These are phyloP conservation scores for Tolmerus cingulatus DNA, from an alignment of 2,888 invertebrate genomes.

Conservation along the genomic window DNA sequence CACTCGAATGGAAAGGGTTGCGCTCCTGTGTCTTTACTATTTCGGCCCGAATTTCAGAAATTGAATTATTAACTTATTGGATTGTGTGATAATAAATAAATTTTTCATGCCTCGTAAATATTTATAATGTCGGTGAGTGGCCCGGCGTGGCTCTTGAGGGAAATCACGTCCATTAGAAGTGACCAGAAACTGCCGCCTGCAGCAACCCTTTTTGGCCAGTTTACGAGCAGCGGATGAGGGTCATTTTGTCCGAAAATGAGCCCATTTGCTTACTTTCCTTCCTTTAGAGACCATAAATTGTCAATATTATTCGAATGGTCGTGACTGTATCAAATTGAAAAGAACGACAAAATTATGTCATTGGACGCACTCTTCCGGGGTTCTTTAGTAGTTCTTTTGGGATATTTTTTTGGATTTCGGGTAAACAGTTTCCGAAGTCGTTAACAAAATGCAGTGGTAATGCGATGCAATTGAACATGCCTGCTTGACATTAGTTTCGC, in stretches of 20 bases:
- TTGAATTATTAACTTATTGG: slow-evolving; percentile 55
- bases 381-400: not conserved
- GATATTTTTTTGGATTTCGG: not conserved
- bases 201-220: slow-evolving; percentile 30
- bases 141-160: slow-evolving; percentile 39
- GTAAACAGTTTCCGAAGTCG: not conserved
- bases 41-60: slow-evolving; percentile 50
- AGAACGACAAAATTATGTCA: slow-evolving; percentile 19
- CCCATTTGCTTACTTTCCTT: slow-evolving; percentile 34
- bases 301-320: slow-evolving; percentile 27
- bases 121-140: slow-evolving; percentile 47
- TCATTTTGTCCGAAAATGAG: slow-evolving; percentile 34
- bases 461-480: not conserved
- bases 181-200: slow-evolving; percentile 14
- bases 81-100: slow-evolving; percentile 54
- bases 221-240: slow-evolving; percentile 27
- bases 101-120: slow-evolving; percentile 54
- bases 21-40: slow-evolving; percentile 46
- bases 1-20: slow-evolving; percentile 42
- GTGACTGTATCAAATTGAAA: slow-evolving; percentile 36
- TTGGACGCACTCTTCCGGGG: not conserved
- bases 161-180: slow-evolving; percentile 34
- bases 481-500: not conserved
- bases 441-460: slow-evolving; percentile 7
- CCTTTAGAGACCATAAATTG: slow-evolving; percentile 30